phyloP scores from a whole-genome alignment of 2,888 invertebrate genomes.

The Rhingia rostrata region DNA sequence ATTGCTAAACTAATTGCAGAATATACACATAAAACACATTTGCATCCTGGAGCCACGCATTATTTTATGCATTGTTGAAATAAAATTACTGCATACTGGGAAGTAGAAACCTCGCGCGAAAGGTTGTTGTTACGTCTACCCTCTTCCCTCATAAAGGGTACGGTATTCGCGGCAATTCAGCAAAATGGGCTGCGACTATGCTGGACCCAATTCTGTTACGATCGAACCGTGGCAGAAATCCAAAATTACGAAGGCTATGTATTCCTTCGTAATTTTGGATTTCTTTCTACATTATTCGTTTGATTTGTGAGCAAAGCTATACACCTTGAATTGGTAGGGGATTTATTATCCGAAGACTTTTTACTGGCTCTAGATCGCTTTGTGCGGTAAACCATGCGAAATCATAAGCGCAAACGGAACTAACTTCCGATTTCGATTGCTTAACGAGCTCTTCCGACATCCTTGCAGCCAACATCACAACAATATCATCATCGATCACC shows the following conservation, averaged over 20 bases:
- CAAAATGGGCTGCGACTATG: slow-evolving; percentile 35
- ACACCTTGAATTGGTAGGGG: slow-evolving; percentile 5
- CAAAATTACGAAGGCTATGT: no score
- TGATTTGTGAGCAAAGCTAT: no score
- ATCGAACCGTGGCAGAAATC: slow-evolving; percentile 21
- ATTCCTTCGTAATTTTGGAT: no score
- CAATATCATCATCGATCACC: slow-evolving; percentile 7
- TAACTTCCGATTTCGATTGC: background rate
- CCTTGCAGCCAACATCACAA: slow-evolving; percentile 6
- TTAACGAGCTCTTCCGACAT: background rate
- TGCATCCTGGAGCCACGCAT: slow-evolving; percentile 9
- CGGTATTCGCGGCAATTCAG: slow-evolving; percentile 46
- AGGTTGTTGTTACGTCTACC: slow-evolving; percentile 31
- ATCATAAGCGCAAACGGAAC: slow-evolving; percentile 2
- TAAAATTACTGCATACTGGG: slow-evolving; percentile 33
- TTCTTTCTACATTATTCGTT: no score
- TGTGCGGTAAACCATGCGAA: background rate
- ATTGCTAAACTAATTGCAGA: no score
- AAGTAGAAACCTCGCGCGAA: slow-evolving; percentile 23
- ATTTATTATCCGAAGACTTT: slow-evolving; percentile 1
- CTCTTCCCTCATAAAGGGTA: slow-evolving; percentile 32
- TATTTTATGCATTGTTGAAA: background rate
- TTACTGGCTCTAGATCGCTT: slow-evolving; percentile 5
- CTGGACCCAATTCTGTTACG: slow-evolving; percentile 2
- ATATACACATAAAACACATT: no score